Base-by-base conservation (phyloP, 2,797 vertebrate species). In the Protonibea diacanthus region DNA sequence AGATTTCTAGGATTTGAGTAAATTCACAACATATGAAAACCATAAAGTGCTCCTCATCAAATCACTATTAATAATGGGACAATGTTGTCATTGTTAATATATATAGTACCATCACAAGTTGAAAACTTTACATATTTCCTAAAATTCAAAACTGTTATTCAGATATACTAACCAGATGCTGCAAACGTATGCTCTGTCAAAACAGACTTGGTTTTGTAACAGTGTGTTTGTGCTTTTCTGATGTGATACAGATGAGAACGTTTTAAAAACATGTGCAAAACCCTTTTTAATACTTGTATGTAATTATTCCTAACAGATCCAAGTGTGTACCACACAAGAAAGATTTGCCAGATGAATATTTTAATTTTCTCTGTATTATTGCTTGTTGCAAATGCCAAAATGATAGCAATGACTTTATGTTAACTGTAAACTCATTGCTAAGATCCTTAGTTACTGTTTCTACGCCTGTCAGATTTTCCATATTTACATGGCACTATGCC, bases 1-100 rank as follows among this genome's bases (percentile, higher is more conserved):
- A 58, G 11, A 21, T 53, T 66, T 66, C 0, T 0, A 10, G 3
- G 49, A 9, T 23, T 52, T 13, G 21, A 51, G 12, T 56, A 38
- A 49, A 49, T 51, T 71, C 3, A 72, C 2, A 17, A 29, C 29
- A 21, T 56, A 45, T 67, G 33, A 78, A 60, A 78, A 72, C 42
- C 58, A n/a, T 71, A 11, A 63, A 55, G 55, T 18, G 7, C 10
- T 71, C 18, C 55, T 29, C 45, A 58, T 68, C 0, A 25, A 70
- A 70, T 53, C 21, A 61, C 5, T 47, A 38, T 55, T 61, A 11
- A 23, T 53, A 63, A 48, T 20, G 12, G n/a, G 15, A 69, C 52
- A 65, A 17, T 71, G 18, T n/a, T 49, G 42, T 69, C 27, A 57
- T 33, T 62, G 13, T 56, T 72, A 70, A 51, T 78, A 33, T 17